These are phyloP conservation scores for Corythaixoides concolor DNA, from an alignment of 2,113 vertebrate genomes.

Conservation along the genomic window DNA sequence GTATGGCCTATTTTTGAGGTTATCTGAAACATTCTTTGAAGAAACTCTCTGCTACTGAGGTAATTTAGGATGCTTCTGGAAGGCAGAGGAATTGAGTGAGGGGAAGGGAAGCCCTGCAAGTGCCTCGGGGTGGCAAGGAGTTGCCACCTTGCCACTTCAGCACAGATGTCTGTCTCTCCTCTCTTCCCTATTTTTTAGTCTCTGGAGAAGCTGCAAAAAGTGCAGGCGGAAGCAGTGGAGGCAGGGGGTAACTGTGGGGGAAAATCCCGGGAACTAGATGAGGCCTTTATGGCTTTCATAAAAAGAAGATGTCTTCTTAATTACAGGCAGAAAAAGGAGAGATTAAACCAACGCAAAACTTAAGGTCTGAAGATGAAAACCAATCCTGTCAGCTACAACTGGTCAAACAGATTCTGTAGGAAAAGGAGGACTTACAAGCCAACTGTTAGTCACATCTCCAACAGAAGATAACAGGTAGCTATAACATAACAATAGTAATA, in stretches of 20 bases:
- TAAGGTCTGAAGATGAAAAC: not conserved
- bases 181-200: not conserved
- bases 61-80: not conserved
- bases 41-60: not conserved
- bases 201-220: not conserved
- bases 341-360: not conserved
- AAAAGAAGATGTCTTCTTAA: not conserved
- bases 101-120: not conserved
- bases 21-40: not conserved
- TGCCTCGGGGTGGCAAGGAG: not conserved
- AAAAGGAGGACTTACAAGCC: not conserved
- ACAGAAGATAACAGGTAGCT: not conserved
- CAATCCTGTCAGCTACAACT: not conserved
- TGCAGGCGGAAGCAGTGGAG: accelerated
- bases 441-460: not conserved
- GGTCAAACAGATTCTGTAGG: not conserved
- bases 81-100: not conserved
- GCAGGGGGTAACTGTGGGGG: accelerated
- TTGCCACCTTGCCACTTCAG: not conserved
- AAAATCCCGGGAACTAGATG: not conserved
- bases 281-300: not conserved
- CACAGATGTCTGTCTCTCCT: not conserved
- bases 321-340: not conserved
- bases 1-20: not conserved
- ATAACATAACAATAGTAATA: not conserved